Evolutionary conservation across 2,113 vertebrate species (phyloP).

Genomic region (Antigone vipio): DNA sequence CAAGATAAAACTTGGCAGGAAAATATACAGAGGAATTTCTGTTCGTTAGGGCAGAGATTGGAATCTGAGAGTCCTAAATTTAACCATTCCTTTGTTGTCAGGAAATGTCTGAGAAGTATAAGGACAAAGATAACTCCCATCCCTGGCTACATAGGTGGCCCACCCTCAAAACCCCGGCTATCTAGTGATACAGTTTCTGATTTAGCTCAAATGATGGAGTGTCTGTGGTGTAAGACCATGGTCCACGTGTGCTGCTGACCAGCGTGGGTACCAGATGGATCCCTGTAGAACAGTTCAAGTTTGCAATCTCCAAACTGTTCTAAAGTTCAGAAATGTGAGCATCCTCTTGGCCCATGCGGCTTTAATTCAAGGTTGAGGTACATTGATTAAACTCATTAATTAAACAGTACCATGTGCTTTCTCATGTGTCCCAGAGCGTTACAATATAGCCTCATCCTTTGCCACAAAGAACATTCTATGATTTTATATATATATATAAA

Average conservation of each 20-base stretch:
- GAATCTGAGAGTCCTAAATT: conserved; percentile 14
- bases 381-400: neutral
- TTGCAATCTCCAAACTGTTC: neutral
- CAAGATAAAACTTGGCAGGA: conserved; percentile 54
- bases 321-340: neutral
- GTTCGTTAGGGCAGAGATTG: conserved; percentile 19
- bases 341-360: neutral
- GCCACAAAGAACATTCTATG: neutral
- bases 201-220: neutral
- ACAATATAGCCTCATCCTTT: neutral
- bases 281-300: neutral
- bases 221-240: neutral
- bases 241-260: neutral
- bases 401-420: neutral
- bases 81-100: conserved; percentile 6
- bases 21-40: conserved; percentile 33
- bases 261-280: neutral
- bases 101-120: neutral
- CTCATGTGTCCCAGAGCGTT: neutral
- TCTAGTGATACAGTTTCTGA: neutral
- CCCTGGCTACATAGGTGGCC: neutral
- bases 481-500: no score
- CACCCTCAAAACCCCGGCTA: neutral
- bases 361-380: neutral
- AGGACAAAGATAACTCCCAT: neutral